A percentile compares a stretch with the other conserved stretches of the same genome.
Evolutionary conservation across 2,888 invertebrate genomes (phyloP).

Genomic region (Hypsopygia costalis): DNA sequence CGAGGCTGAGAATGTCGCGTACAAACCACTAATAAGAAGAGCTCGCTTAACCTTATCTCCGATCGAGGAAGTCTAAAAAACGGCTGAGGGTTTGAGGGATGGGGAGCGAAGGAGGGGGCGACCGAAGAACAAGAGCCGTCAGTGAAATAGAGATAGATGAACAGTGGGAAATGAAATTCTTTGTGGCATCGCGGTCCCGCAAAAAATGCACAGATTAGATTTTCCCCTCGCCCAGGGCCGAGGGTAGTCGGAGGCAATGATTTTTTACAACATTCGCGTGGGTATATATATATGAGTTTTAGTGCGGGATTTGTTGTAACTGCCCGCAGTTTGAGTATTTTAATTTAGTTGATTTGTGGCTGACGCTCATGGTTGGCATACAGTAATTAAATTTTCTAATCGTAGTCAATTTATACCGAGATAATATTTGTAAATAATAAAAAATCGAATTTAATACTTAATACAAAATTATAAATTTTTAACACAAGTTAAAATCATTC

Average conservation of each 20-base stretch:
- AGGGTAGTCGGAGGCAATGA: slow-evolving; percentile 78
- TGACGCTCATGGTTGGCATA: slow-evolving; percentile 28
- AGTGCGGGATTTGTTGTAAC: slow-evolving; percentile 76
- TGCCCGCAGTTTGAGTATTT: slow-evolving; percentile 75
- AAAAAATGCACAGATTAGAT: slow-evolving; percentile 82
- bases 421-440: no score
- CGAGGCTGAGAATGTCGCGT: slow-evolving; percentile 55
- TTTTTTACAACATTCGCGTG: slow-evolving; percentile 76
- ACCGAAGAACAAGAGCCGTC: slow-evolving; percentile 78
- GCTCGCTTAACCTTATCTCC: slow-evolving; percentile 77
- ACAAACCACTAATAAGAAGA: slow-evolving; percentile 73
- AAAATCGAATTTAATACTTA: no score
- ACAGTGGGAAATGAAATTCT: slow-evolving; percentile 82
- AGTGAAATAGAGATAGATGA: slow-evolving; percentile 82
- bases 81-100: slow-evolving; percentile 47
- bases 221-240: slow-evolving; percentile 75
- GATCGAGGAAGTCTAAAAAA: slow-evolving; percentile 78
- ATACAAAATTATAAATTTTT: no score
- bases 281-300: slow-evolving; percentile 78
- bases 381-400: slow-evolving; percentile 11
- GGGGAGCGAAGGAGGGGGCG: slow-evolving; percentile 38
- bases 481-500: no score
- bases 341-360: slow-evolving; percentile 73
- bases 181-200: slow-evolving; percentile 81
- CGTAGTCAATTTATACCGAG: no score